A percentile compares a stretch with the other conserved stretches of the same genome.
Evolutionary conservation across 2,113 vertebrate species (phyloP).

Genomic region (Alaudala cheleensis): DNA sequence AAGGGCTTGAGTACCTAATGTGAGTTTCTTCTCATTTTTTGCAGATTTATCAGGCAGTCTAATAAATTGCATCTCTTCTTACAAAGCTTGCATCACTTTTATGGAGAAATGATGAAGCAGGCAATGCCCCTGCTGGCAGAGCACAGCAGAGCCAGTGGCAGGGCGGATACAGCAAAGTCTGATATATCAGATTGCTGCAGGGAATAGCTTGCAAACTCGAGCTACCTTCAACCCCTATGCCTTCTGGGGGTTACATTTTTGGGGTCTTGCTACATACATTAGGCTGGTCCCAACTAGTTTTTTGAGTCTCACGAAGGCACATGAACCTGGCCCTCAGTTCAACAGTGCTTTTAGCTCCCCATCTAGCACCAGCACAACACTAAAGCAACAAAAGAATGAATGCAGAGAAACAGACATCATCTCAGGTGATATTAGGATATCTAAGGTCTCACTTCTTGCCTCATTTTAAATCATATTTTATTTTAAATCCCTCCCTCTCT

Average conservation of each 20-base stretch:
- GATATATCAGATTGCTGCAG: background rate
- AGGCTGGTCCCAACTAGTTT: background rate
- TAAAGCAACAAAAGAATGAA: background rate
- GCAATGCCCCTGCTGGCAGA: background rate
- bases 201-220: background rate
- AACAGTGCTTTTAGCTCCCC: background rate
- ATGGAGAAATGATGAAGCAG: background rate
- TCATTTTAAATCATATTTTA: background rate
- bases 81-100: background rate
- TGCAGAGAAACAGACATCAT: rapidly evolving
- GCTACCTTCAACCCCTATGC: background rate
- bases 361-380: background rate
- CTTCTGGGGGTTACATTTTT: background rate
- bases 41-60: background rate
- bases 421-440: background rate
- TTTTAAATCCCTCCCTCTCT: background rate
- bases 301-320: rapidly evolving
- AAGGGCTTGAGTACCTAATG: background rate
- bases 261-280: background rate
- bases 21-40: background rate
- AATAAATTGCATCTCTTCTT: background rate
- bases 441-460: background rate
- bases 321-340: background rate
- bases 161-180: background rate
- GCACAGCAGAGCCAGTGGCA: background rate